Evolutionary conservation across 1,140 invertebrate genomes (phyloP).

Genomic region (Platorchestia sp.): DNA sequence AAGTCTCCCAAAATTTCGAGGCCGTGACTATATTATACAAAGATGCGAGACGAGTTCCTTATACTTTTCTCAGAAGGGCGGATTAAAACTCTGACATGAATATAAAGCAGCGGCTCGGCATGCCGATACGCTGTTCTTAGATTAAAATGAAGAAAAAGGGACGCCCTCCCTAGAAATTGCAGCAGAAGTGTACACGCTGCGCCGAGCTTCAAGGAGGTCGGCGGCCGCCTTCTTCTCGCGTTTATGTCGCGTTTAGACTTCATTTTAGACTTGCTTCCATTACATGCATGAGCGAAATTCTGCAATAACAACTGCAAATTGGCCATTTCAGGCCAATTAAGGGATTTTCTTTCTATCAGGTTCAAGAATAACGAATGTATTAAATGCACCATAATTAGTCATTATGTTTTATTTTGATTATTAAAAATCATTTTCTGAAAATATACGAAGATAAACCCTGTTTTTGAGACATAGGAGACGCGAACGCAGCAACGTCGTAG

Average conservation of each 20-base stretch:
- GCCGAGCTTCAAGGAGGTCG: background rate
- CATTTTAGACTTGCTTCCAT: background rate
- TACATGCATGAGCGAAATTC: background rate
- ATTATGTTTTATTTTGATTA: background rate
- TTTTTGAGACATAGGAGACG: background rate
- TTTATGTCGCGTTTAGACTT: background rate
- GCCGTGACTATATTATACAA: conserved; percentile 48
- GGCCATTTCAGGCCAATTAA: background rate
- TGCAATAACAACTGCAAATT: background rate
- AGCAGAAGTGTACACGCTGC: background rate
- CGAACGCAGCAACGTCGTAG: background rate
- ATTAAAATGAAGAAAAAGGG: conserved; percentile 39
- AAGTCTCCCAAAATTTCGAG: conserved; percentile 42
- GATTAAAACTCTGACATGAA: conserved; percentile 55
- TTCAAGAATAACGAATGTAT: background rate
- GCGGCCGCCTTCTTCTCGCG: background rate
- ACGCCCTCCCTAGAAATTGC: conserved; percentile 4
- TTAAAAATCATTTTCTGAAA: background rate
- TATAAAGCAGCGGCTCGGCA: conserved; percentile 48
- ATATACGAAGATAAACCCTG: background rate
- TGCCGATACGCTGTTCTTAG: conserved; percentile 54
- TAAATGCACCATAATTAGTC: background rate
- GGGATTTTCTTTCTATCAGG: background rate
- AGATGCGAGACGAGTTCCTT: conserved; percentile 54
- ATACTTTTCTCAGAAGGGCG: conserved; percentile 47